Conservation (phyloP, 1,140 invertebrate genomes). For the Drosophila ficusphila region DNA sequence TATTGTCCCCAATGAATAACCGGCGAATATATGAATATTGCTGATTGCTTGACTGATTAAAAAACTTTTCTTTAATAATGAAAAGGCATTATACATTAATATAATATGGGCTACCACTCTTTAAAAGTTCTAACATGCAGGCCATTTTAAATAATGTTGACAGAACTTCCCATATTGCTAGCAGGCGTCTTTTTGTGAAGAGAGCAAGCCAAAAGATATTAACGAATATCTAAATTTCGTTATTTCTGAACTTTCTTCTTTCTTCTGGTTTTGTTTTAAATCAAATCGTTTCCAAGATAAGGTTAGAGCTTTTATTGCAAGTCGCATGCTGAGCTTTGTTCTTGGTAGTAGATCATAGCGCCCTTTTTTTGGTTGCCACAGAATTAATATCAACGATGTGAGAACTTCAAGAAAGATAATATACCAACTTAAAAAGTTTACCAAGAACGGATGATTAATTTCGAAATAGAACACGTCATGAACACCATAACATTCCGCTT, state of each 20-base stretch:
- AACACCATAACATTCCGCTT: not conserved
- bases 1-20: slow-evolving; percentile 2
- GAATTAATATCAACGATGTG: not conserved
- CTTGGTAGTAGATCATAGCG: not conserved
- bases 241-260: not conserved
- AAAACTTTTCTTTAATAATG: not conserved
- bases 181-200: not conserved
- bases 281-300: not conserved
- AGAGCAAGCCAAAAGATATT: not conserved
- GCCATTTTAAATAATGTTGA: not conserved
- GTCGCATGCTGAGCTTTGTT: not conserved
- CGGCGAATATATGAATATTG: slow-evolving; percentile 8
- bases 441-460: slow-evolving; percentile 17
- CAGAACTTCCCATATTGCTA: not conserved
- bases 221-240: not conserved
- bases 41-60: slow-evolving; percentile 5
- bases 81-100: slow-evolving; percentile 4
- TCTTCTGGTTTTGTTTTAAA: no score
- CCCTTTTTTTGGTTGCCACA: not conserved
- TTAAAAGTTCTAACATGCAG: slow-evolving; percentile 10
- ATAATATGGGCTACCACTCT: slow-evolving; percentile 11
- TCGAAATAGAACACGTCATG: slow-evolving; percentile 1
- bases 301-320: slow-evolving; percentile 1
- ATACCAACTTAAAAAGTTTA: slow-evolving; percentile 2
- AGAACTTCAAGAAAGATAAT: slow-evolving; percentile 2